A percentile compares a stretch with the other conserved stretches of the same genome.
Conservation (phyloP, 2,113 vertebrate genomes). For the Oreochromis niloticus region DNA sequence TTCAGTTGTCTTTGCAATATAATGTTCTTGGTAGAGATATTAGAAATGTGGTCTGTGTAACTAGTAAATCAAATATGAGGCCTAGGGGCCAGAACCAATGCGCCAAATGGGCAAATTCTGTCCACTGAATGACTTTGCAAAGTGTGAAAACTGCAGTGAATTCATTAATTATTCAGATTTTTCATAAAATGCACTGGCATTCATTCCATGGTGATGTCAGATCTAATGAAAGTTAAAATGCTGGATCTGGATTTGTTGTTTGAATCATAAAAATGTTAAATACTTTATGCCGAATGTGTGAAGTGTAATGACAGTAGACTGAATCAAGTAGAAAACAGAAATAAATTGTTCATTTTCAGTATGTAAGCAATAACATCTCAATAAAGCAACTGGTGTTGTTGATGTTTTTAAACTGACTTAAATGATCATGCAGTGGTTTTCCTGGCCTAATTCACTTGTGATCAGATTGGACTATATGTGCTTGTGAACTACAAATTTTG, state of each 20-base stretch:
- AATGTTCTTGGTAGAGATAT: not conserved
- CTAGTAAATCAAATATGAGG: not conserved
- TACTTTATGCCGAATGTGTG: not conserved
- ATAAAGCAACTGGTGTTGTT: not conserved
- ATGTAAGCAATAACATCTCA: not conserved
- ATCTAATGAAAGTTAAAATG: not conserved
- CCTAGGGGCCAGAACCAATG: not conserved
- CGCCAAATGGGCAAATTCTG: not conserved
- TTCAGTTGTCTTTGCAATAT: not conserved
- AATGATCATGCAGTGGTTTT: not conserved
- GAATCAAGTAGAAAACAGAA: not conserved
- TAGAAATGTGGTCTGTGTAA: not conserved
- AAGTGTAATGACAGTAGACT: not conserved
- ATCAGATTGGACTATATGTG: not conserved
- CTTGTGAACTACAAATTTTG: not conserved
- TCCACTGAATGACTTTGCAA: not conserved
- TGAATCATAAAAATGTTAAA: not conserved
- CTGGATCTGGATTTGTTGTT: not conserved
- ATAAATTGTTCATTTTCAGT: accelerated
- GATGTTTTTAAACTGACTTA: not conserved
- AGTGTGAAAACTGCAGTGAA: not conserved
- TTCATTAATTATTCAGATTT: not conserved
- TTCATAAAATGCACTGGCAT: not conserved
- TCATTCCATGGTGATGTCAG: not conserved
- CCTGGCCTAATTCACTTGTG: not conserved